Conservation (phyloP, 2,113 vertebrate species). For the Rhadina sibilatrix region DNA sequence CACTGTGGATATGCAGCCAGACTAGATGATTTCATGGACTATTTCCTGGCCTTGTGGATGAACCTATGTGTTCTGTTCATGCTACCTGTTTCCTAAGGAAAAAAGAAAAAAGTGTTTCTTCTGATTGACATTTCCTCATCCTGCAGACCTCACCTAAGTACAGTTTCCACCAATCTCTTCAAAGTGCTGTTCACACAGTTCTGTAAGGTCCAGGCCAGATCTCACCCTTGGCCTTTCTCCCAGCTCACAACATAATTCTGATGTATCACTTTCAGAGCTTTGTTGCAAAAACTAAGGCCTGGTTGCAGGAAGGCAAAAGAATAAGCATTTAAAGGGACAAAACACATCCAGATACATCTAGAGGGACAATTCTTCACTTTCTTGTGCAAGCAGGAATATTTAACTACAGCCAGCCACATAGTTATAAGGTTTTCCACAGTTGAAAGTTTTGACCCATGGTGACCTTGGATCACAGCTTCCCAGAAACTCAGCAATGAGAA, state of each 20-base stretch:
- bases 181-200: not conserved
- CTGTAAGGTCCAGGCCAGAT: not conserved
- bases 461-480: not conserved
- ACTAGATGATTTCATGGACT: not conserved
- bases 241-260: not conserved
- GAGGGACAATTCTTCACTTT: not conserved
- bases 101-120: not conserved
- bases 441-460: not conserved
- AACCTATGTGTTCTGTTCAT: not conserved
- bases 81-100: not conserved
- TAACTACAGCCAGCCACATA: not conserved
- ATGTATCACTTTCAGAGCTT: not conserved
- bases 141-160: not conserved
- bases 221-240: not conserved
- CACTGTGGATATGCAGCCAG: not conserved
- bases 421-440: not conserved
- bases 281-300: not conserved
- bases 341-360: not conserved
- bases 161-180: not conserved
- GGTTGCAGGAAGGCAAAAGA: not conserved
- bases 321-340: not conserved
- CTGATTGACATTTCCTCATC: not conserved
- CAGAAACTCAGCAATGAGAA: not conserved
- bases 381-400: not conserved
- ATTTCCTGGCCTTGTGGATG: not conserved